Evolutionary conservation across 2,888 invertebrate genomes (phyloP), one percentile per base, ranked within the genome.

Genomic region (Rhingia campestris): DNA sequence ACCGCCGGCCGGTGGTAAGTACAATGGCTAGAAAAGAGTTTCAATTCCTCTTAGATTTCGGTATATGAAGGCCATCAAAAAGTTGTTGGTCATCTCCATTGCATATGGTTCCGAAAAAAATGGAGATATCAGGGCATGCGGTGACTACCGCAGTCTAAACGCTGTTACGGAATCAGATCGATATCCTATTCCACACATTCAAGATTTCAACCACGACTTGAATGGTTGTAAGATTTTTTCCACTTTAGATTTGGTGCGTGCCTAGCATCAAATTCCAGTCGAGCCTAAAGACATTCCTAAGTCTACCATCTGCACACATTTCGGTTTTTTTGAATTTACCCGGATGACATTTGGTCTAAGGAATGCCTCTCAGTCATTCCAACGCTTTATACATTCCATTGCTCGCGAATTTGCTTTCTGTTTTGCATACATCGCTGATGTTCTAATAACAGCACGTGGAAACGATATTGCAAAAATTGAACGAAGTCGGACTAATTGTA

Each of bases 351-450:
- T 85, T 30, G 86, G 86, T 0, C 32, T 85, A 0, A 37, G 80
- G 6, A 85, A 86, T 7, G 86, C 85, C 2, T 86, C 70, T 6
- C 86, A 80, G 56, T 80, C 77, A 4, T 81, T 82, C 7, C 86
- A 86, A 51, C 47, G 81, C 1, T 61, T 72, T 14, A 81, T 86
- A 45, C 61, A 86, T 37, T 45, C 76, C 43, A 70, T 86, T 3
- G 33, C 84, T 5, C 72, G 66, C 1, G 77, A 85, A 6, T 49
- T 82, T 47, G 35, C 41, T 0, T 84, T 84, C 47, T 81, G 72
- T 10, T 87, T 84, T 39, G 66, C 79, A 4, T 89, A 89, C 64
- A 30, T 89, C 0, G 89, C 89, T 54, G 88, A 89, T 53, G 86
- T 89, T 10, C 59, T 88, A 6, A 77, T 89, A 2, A 87, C 87